A percentile compares a stretch with the other conserved stretches of the same genome.
Evolutionary conservation across 2,888 invertebrate species (phyloP).

Genomic region (Dromius quadrimaculatus): DNA sequence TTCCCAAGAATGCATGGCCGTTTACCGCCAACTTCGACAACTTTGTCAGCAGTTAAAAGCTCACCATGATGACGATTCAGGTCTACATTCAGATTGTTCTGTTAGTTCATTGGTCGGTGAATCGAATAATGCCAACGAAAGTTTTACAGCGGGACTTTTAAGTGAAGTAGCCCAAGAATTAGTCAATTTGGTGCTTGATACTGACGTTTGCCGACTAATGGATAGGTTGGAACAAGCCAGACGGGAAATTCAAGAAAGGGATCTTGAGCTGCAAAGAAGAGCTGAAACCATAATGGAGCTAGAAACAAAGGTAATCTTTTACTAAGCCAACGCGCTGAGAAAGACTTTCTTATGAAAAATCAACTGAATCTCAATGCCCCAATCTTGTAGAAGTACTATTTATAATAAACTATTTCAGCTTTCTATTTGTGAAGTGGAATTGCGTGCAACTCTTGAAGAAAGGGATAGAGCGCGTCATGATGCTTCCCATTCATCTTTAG

Average conservation of each 20-base stretch:
- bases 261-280: slow-evolving; percentile 84
- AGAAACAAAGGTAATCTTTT: slow-evolving; percentile 77
- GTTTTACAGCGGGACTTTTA: slow-evolving; percentile 65
- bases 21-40: slow-evolving; percentile 79
- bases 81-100: slow-evolving; percentile 78
- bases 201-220: slow-evolving; percentile 80
- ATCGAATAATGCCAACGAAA: slow-evolving; percentile 36
- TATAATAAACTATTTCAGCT: slow-evolving; percentile 64
- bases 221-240: slow-evolving; percentile 84
- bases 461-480: slow-evolving; percentile 84
- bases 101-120: slow-evolving; percentile 71
- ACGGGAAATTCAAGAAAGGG: slow-evolving; percentile 80
- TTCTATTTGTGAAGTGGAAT: slow-evolving; percentile 83
- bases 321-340: neutral
- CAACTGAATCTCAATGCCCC: no score
- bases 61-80: slow-evolving; percentile 81
- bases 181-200: slow-evolving; percentile 78
- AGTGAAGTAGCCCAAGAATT: slow-evolving; percentile 81
- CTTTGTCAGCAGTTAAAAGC: slow-evolving; percentile 81
- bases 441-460: slow-evolving; percentile 85
- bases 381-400: no score
- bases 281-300: slow-evolving; percentile 84
- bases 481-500: slow-evolving; percentile 78
- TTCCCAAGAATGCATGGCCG: slow-evolving; percentile 75
- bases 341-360: no score